Evolutionary conservation across 1,140 invertebrate species (phyloP).

Genomic region (Ceratosolen fusciceps): DNA sequence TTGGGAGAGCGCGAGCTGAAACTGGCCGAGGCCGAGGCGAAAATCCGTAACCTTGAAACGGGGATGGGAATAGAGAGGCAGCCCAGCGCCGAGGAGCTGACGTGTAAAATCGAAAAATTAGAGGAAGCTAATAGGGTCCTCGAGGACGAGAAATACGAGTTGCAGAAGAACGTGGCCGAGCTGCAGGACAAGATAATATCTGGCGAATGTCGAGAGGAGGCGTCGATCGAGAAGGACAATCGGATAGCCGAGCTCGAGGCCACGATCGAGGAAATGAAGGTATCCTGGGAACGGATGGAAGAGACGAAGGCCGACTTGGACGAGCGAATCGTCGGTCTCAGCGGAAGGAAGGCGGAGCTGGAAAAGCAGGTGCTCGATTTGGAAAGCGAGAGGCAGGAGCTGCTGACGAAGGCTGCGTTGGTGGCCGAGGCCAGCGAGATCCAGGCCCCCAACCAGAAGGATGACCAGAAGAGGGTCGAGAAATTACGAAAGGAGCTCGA

Average conservation of each 20-base stretch:
- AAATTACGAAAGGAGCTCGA: conserved; percentile 80
- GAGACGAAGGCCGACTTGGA: conserved; percentile 61
- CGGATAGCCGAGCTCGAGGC: conserved; percentile 66
- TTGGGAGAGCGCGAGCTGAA: conserved; percentile 62
- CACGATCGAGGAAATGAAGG: conserved; percentile 63
- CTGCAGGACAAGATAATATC: conserved; percentile 60
- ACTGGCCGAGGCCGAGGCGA: conserved; percentile 62
- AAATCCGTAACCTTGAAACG: conserved; percentile 61
- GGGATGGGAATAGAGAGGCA: conserved; percentile 55
- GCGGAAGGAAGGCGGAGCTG: conserved; percentile 57
- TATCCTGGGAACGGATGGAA: conserved; percentile 54
- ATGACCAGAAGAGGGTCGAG: conserved; percentile 67
- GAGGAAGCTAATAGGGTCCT: conserved; percentile 59
- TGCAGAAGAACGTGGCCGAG: conserved; percentile 63
- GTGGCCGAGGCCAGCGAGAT: conserved; percentile 48
- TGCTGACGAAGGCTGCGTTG: conserved; percentile 52
- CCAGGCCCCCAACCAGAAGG: conserved; percentile 58
- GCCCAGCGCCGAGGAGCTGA: conserved; percentile 57
- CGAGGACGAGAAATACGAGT: conserved; percentile 63
- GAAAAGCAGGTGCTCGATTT: conserved; percentile 59
- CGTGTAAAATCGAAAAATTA: conserved; percentile 59
- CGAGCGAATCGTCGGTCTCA: conserved; percentile 57
- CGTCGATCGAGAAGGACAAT: conserved; percentile 65
- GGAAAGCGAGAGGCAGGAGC: conserved; percentile 60
- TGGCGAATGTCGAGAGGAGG: conserved; percentile 43